Conservation (phyloP, 2,113 vertebrate genomes). For the Asarcornis scutulata region DNA sequence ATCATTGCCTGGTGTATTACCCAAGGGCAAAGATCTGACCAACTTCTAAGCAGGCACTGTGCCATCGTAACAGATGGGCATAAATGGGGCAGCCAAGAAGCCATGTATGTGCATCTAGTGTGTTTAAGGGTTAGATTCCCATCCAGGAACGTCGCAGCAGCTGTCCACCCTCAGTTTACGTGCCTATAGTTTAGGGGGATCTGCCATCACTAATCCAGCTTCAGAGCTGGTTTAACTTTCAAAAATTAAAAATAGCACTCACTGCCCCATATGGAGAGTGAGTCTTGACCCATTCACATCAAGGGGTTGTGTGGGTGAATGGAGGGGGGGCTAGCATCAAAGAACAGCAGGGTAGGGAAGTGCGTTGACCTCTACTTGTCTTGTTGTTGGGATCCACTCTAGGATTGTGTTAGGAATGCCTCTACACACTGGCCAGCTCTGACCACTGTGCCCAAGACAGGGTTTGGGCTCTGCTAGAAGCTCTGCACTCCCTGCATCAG, state of each 20-base stretch:
- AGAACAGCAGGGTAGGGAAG: slow-evolving; percentile 11
- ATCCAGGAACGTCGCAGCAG: slow-evolving; percentile 69
- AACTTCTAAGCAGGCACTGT: slow-evolving; percentile 64
- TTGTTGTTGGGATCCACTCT: neutral
- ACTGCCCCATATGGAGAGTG: slow-evolving; percentile 34
- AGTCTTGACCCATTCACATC: slow-evolving; percentile 63
- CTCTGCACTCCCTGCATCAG: rapidly evolving
- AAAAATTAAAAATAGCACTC: slow-evolving; percentile 73
- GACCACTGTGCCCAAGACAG: neutral
- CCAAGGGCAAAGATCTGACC: slow-evolving; percentile 70
- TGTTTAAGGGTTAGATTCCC: slow-evolving; percentile 67
- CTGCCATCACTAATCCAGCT: slow-evolving; percentile 72
- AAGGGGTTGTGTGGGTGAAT: slow-evolving; percentile 40
- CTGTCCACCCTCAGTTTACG: slow-evolving; percentile 72
- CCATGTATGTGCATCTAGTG: slow-evolving; percentile 68
- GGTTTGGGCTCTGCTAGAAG: neutral
- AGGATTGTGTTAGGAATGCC: neutral
- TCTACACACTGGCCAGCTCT: neutral
- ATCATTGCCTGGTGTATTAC: slow-evolving; percentile 8
- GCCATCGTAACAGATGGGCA: slow-evolving; percentile 74
- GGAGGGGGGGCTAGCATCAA: neutral
- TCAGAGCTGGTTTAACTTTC: slow-evolving; percentile 75
- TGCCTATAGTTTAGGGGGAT: slow-evolving; percentile 74
- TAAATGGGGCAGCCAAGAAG: slow-evolving; percentile 70
- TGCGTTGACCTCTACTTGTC: neutral